Evolutionary conservation across 2,888 invertebrate species (phyloP).

Genomic region (Sesamia inferens): DNA sequence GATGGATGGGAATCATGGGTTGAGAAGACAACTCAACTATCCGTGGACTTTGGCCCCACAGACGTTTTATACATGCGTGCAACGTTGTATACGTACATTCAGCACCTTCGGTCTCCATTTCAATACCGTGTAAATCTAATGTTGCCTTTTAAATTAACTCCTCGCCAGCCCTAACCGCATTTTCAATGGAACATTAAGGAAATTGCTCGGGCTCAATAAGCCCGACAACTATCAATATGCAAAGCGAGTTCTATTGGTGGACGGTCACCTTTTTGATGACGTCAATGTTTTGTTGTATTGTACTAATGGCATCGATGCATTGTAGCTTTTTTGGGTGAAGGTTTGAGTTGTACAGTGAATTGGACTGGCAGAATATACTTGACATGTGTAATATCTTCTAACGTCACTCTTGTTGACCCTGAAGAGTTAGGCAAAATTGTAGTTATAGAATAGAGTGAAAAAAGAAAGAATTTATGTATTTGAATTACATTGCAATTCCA

Average conservation of each 20-base stretch:
- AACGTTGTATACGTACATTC: too few relatives aligned
- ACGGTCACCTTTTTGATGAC: constrained; percentile 46
- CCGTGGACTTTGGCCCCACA: too few relatives aligned
- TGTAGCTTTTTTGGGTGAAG: neutral
- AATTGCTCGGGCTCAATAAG: constrained; percentile 55
- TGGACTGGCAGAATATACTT: neutral
- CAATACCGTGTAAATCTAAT: constrained; percentile 24
- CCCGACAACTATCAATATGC: constrained; percentile 57
- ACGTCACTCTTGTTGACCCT: too few relatives aligned
- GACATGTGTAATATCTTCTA: too few relatives aligned
- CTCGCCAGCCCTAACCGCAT: constrained; percentile 20
- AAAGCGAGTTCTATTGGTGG: constrained; percentile 30
- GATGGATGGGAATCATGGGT: too few relatives aligned
- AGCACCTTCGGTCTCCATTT: neutral
- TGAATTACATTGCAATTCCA: too few relatives aligned
- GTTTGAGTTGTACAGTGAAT: neutral
- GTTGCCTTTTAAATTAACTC: constrained; percentile 41
- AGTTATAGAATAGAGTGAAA: too few relatives aligned
- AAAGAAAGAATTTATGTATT: too few relatives aligned
- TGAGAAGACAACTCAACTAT: too few relatives aligned
- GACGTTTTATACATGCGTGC: too few relatives aligned
- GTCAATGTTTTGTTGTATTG: constrained; percentile 45
- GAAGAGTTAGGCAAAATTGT: too few relatives aligned
- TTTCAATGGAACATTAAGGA: constrained; percentile 64
- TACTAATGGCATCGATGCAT: constrained; percentile 9